phyloP scores from a whole-genome alignment of 2,888 invertebrate genomes.

The Machimus atricapillus region DNA sequence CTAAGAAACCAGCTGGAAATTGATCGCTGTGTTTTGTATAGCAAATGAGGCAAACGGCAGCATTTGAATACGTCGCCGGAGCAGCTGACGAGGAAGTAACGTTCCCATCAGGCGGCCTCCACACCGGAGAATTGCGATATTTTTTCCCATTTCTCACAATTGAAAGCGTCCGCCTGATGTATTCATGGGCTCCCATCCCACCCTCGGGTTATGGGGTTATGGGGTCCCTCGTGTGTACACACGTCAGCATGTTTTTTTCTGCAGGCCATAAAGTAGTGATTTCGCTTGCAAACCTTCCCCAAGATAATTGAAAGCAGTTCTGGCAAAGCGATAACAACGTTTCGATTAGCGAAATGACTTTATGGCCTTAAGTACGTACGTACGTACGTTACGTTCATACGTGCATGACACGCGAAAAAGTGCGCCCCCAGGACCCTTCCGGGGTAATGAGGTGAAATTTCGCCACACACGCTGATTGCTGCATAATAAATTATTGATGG shows the following conservation, averaged over 20 bases:
- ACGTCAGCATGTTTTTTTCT: constrained; percentile 8
- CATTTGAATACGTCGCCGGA: neutral
- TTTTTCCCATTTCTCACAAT: constrained; percentile 12
- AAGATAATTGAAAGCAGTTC: constrained; percentile 27
- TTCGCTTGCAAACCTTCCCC: constrained; percentile 47
- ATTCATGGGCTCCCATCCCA: constrained; percentile 6
- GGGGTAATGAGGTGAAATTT: neutral
- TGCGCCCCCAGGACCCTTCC: neutral
- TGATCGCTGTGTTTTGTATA: neutral
- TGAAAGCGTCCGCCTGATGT: neutral
- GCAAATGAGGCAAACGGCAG: neutral
- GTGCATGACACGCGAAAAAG: neutral
- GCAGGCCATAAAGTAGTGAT: constrained; percentile 46
- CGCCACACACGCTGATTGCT: neutral
- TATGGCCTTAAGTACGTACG: neutral
- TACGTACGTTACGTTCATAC: neutral
- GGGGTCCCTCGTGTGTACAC: neutral
- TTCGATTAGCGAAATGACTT: constrained; percentile 31
- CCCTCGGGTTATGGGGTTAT: neutral
- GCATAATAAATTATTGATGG: neutral
- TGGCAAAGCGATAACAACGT: constrained; percentile 12
- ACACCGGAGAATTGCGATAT: neutral
- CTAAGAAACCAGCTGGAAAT: neutral
- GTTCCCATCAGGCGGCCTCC: neutral
- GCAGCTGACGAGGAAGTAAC: constrained; percentile 5